Base-by-base conservation (phyloP, 2,797 vertebrate genomes). In the Sebastolobus altivelis region DNA sequence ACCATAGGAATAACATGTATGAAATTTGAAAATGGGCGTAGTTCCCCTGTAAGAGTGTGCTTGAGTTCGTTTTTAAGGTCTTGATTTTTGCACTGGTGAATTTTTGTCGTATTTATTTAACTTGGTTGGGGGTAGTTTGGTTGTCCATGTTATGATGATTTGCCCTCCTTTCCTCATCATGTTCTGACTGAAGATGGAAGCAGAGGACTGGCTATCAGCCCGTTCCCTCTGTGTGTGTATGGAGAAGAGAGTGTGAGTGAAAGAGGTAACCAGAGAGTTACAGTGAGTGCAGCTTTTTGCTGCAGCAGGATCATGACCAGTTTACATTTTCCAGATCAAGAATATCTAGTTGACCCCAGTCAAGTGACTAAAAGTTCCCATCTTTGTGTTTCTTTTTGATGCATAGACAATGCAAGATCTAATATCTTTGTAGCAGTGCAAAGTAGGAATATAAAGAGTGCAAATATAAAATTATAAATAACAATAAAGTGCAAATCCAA, bases 181-280 rank as follows among this genome's bases (percentile, higher is more conserved):
- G 16, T 18, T 73, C 60, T 33, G 31, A 63, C 59, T 63, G 71
- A 38, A 74, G 72, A 55, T 73, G 60, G 71, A 73, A 27, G 72
- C 33, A 65, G 60, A 63, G 46, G 49, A 65, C 60, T 61, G 31
- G 40, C n/a, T 62, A 31, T 73, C 37, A 43, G 25, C 13, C 7
- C 18, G 8, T 5, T 52, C 29, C 13, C 52, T 25, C 31, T 35
- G 18, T 52, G 10, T 52, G 65, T 27, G 46, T 14, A 2, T 13
- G 11, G 33, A 38, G 1, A 16, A 65, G 46, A 68, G 20, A 16
- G 9, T 18, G 68, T 4, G 16, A 40, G 37, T 31, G 29, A 52
- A 25, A 5, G 37, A 58, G 16, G 49, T 20, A 52, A 52, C 46
- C 46, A 52, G 49, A 52, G 18, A 31, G 6, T 71, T n/a, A 58